Base-by-base conservation (phyloP, 2,113 vertebrate genomes). In the Cheilinus undulatus region DNA sequence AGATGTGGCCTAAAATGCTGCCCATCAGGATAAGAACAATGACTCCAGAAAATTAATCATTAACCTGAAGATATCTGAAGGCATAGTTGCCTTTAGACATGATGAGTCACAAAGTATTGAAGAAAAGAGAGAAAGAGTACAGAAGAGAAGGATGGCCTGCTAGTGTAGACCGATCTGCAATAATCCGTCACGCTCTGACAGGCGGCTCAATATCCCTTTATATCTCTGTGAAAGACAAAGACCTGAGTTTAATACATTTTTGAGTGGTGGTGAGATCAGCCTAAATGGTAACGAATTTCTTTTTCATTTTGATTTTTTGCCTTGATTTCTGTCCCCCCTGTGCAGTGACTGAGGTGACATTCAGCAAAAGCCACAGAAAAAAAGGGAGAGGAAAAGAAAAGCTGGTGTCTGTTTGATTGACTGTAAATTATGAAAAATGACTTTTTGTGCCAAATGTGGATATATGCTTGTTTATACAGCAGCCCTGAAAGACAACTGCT, bases 21-120 rank as follows among this genome's bases (percentile, higher is more conserved):
- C 27, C 20, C 43, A 7, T 0, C 1, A 15, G 34, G 27, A 19
- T 2, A 9, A 24, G 19, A 22, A 49, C 26, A 12, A 54, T 42
- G 54, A 61, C 45, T 27, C 6, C 26, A 4, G 34, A 64, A 53
- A 54, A 61, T 56, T 36, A 53, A 42, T 67, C 43, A 69, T 66
- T 45, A 58, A 57, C 66, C 54, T 19, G 24, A 0, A 15, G 62
- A 50, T 72, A 73, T 74, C 73, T 65, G 59, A 46, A 61, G 54
- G 23, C 50, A 19, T 28, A 2, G 69, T 8, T 42, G 28, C 20
- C 42, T 6, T 0, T 3, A 56, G 57, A 48, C 7, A 4, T 1
- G 38, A 74, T 53, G 27, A 64, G 66, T 69, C 70, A 78, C 5
- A 3, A 2, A 24, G 56, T 46, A 48, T 43, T 17, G 0, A 30